Evolutionary conservation across 2,797 vertebrate genomes (phyloP).

Genomic region (Rhinophrynus dorsalis): DNA sequence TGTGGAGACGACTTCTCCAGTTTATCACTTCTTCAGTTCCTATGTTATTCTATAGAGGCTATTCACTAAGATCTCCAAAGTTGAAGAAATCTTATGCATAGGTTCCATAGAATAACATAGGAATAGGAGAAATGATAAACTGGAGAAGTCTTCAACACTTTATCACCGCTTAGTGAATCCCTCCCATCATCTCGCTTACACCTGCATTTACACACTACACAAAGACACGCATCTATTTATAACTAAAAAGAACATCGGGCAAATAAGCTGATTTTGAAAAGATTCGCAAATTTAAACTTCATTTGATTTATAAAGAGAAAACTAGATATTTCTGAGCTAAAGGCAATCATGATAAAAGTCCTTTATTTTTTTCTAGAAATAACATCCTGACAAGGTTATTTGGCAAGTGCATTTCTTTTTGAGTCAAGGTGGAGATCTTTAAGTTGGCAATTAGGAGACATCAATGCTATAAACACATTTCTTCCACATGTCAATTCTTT

Average conservation of each 20-base stretch:
- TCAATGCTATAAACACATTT: slow-evolving; percentile 30
- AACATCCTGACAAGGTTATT: slow-evolving; percentile 38
- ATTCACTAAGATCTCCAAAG: too few species aligned
- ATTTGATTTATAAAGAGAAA: background rate
- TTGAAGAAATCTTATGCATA: too few species aligned
- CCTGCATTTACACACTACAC: too few species aligned
- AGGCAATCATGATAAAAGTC: slow-evolving; percentile 6
- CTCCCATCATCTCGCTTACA: too few species aligned
- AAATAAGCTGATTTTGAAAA: background rate
- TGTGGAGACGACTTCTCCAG: too few species aligned
- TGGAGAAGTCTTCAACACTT: too few species aligned
- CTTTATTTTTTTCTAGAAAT: slow-evolving; percentile 4
- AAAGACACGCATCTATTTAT: too few species aligned
- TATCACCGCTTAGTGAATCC: too few species aligned
- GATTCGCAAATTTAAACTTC: background rate
- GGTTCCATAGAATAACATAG: too few species aligned
- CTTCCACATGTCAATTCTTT: slow-evolving; percentile 30
- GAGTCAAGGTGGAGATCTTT: slow-evolving; percentile 34
- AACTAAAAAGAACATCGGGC: background rate
- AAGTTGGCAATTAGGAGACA: slow-evolving; percentile 30
- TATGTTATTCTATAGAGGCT: too few species aligned
- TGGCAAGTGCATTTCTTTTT: slow-evolving; percentile 23
- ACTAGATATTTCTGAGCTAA: background rate
- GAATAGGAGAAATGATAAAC: too few species aligned
- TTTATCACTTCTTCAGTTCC: too few species aligned